These are phyloP conservation scores for Macrostomum cliftonense DNA, from an alignment of 2,888 invertebrate species.

Conservation along the genomic window DNA sequence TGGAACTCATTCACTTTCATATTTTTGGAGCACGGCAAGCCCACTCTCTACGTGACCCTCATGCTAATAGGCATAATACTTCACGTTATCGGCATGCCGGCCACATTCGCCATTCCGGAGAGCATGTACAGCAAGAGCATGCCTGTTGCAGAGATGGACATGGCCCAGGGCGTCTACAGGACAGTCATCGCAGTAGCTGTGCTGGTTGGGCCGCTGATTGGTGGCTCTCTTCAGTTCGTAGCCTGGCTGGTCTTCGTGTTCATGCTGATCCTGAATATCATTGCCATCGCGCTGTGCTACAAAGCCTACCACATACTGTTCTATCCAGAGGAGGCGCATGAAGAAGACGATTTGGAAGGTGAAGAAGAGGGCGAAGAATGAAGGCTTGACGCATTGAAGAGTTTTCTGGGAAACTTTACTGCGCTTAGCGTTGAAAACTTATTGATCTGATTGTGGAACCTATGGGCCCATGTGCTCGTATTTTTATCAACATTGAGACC, in stretches of 20 bases:
- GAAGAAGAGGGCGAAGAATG: no score
- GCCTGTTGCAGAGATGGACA: slow-evolving; percentile 3
- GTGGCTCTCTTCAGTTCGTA: slow-evolving; percentile 3
- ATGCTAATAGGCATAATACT: slow-evolving; percentile 6
- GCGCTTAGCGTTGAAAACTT: no score
- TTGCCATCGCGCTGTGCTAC: no score
- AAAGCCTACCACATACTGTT: no score
- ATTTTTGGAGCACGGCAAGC: neutral
- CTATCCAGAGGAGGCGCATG: no score
- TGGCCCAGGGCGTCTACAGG: slow-evolving; percentile 7
- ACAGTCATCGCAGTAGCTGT: slow-evolving; percentile 8
- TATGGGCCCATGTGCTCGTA: no score
- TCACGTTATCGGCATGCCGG: slow-evolving; percentile 10
- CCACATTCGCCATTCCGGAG: slow-evolving; percentile 7
- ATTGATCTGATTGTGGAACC: no score
- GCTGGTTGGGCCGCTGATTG: slow-evolving; percentile 8
- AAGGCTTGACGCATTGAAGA: no score
- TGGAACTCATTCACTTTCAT: slow-evolving; percentile 3
- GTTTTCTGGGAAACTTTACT: no score
- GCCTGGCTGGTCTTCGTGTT: slow-evolving; percentile 2
- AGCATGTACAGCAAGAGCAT: slow-evolving; percentile 6
- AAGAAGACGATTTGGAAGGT: no score
- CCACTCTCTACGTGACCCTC: slow-evolving; percentile 4
- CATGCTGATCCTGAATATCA: neutral
- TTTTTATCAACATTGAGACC: no score